phyloP scores from a whole-genome alignment of 2,797 vertebrate species.

The Enteromius anoplus region DNA sequence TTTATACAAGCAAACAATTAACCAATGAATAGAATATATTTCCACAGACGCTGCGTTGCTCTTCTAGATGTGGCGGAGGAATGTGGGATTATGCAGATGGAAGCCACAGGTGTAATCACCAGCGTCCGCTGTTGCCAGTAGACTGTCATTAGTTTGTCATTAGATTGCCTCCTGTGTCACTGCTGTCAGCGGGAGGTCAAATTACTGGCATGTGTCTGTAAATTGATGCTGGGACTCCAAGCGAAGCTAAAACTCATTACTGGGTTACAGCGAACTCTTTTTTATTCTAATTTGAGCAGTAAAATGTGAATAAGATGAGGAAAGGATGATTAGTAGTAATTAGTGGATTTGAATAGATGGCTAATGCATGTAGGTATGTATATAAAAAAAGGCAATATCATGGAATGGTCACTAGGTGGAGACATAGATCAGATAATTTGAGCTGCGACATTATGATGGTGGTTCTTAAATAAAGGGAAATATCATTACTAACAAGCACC shows the following conservation, averaged over 20 bases:
- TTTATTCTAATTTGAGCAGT: neutral
- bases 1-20: constrained; percentile 4
- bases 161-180: constrained; percentile 48
- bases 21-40: neutral
- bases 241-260: constrained; percentile 2
- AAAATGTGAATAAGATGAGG: neutral
- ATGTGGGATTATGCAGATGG: constrained; percentile 22
- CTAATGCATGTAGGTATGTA: neutral
- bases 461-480: neutral
- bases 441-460: neutral
- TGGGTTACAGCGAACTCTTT: neutral
- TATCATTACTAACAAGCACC: neutral
- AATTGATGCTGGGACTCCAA: neutral
- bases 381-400: neutral
- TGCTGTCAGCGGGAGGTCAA: constrained; percentile 53
- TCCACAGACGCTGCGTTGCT: neutral
- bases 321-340: constrained; percentile 11
- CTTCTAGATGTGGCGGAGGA: neutral
- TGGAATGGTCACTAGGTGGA: constrained; percentile 40
- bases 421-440: constrained; percentile 14
- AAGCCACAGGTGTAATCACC: constrained; percentile 18
- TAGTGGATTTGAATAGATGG: neutral
- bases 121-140: constrained; percentile 66
- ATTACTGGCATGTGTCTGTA: constrained; percentile 57
- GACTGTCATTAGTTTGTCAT: constrained; percentile 61